phyloP scores from a whole-genome alignment of 2,113 vertebrate species.

The Triplophysa dalaica region DNA sequence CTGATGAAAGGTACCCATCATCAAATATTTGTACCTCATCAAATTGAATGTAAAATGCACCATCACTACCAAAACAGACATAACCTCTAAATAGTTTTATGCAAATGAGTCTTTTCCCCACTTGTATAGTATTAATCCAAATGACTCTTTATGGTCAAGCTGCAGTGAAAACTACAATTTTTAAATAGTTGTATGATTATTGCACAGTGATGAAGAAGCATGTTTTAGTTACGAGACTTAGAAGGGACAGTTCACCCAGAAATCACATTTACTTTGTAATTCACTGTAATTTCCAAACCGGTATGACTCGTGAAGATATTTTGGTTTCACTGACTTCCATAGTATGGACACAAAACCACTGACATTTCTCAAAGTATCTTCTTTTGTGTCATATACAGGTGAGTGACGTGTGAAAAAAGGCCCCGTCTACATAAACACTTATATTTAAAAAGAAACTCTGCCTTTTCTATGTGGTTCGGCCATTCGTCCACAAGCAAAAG shows the following conservation, averaged over 20 bases:
- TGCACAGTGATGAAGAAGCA: neutral
- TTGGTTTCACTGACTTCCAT: too few relatives aligned
- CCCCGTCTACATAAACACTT: too few relatives aligned
- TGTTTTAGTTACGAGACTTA: neutral
- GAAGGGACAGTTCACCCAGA: neutral
- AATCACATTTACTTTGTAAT: too few relatives aligned
- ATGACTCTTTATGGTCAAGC: neutral
- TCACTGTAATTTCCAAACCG: too few relatives aligned
- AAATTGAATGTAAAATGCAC: conserved; percentile 16
- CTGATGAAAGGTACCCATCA: neutral
- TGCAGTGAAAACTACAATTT: neutral
- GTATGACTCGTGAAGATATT: too few relatives aligned
- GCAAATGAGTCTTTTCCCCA: neutral
- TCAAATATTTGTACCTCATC: conserved; percentile 10
- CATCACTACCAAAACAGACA: conserved; percentile 14
- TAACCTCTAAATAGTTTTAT: neutral
- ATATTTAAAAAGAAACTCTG: too few relatives aligned
- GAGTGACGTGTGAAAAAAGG: too few relatives aligned
- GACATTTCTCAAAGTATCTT: too few relatives aligned
- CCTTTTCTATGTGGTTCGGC: too few relatives aligned
- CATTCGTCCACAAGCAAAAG: too few relatives aligned
- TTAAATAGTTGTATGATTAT: neutral
- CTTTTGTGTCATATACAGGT: too few relatives aligned
- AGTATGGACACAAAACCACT: too few relatives aligned
- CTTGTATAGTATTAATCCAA: neutral